A percentile compares a stretch with the other conserved stretches of the same genome.
These are phyloP conservation scores for Pachycephala philippinensis DNA, from an alignment of 2,113 vertebrate genomes.

Conservation along the genomic window DNA sequence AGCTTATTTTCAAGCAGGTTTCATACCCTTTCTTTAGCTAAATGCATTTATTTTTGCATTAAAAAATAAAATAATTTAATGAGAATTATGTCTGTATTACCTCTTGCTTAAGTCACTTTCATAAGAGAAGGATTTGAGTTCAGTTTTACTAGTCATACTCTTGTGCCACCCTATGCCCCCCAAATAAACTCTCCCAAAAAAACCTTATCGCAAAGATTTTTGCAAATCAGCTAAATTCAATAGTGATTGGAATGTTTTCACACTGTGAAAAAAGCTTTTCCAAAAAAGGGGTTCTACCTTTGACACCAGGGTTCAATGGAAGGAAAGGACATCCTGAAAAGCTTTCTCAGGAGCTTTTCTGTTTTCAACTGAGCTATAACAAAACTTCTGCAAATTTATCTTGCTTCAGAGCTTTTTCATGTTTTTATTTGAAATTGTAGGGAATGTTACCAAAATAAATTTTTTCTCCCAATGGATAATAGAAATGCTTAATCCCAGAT, in stretches of 20 bases:
- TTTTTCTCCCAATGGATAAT: not conserved
- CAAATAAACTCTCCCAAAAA: not conserved
- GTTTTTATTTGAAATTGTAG: not conserved
- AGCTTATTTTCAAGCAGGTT: not conserved
- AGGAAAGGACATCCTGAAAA: not conserved
- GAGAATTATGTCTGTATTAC: not conserved
- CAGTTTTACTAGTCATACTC: not conserved
- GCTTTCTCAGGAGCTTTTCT: not conserved
- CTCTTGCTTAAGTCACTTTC: not conserved
- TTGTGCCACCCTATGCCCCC: fast-evolving
- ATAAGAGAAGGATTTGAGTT: not conserved
- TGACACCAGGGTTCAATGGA: not conserved
- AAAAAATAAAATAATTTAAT: not conserved
- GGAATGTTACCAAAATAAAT: not conserved
- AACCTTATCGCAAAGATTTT: not conserved
- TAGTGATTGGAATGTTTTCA: not conserved
- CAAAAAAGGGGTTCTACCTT: not conserved
- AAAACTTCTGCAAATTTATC: not conserved
- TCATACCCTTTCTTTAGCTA: not conserved
- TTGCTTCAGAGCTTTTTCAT: not conserved
- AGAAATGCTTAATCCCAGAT: not conserved
- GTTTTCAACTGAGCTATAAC: not conserved
- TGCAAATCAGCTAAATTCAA: not conserved
- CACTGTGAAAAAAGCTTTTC: not conserved
- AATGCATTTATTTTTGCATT: not conserved